phyloP scores from a whole-genome alignment of 2,113 vertebrate genomes.

The Mohoua ochrocephala region DNA sequence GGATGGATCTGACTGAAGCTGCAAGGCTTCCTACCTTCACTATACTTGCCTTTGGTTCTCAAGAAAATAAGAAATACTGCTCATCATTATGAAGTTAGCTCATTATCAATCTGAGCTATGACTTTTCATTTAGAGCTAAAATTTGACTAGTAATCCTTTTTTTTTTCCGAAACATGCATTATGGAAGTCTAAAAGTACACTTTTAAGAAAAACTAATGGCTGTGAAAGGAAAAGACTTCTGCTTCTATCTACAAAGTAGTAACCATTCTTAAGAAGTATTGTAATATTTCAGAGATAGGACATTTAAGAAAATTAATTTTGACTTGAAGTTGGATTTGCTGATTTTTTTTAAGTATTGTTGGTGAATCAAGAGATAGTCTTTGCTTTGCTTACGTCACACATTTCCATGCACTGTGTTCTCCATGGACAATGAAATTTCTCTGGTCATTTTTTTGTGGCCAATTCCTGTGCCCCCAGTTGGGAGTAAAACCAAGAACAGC shows the following conservation, averaged over 20 bases:
- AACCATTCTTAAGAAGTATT: background rate
- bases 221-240: background rate
- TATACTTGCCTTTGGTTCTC: background rate
- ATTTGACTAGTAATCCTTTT: background rate
- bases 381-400: background rate
- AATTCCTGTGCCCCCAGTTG: background rate
- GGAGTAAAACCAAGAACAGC: background rate
- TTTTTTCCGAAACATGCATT: background rate
- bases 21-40: background rate
- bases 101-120: background rate
- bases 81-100: background rate
- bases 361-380: background rate
- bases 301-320: background rate
- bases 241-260: background rate
- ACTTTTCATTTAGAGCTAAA: background rate
- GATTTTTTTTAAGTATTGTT: background rate
- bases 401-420: background rate
- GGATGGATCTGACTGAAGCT: background rate
- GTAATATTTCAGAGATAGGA: background rate
- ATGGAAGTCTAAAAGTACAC: background rate
- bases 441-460: background rate
- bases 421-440: background rate
- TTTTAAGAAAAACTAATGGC: background rate
- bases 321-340: background rate
- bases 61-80: background rate